A percentile compares a stretch with the other conserved stretches of the same genome.
Evolutionary conservation across 2,113 vertebrate genomes (phyloP).

Genomic region (Psephotus haematonotus): DNA sequence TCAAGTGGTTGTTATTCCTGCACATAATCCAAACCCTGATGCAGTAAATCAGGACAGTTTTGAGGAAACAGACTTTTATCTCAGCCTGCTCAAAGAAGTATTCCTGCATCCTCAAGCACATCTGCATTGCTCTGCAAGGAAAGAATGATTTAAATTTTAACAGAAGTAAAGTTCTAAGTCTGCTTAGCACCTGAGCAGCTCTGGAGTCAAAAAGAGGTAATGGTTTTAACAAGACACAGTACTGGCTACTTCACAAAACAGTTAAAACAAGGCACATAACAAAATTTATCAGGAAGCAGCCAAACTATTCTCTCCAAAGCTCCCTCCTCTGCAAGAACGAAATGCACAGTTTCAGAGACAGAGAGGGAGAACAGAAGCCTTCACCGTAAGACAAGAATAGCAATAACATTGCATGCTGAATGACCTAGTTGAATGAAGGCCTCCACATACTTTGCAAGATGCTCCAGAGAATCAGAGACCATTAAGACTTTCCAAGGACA

Average conservation of each 20-base stretch:
- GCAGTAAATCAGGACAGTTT: background rate
- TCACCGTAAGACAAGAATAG: background rate
- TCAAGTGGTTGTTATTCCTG: background rate
- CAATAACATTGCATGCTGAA: background rate
- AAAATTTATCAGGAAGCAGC: background rate
- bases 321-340: background rate
- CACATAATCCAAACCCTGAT: background rate
- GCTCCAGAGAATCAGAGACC: background rate
- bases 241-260: background rate
- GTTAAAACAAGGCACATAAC: background rate
- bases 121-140: background rate
- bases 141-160: background rate
- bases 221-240: background rate
- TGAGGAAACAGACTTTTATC: background rate
- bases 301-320: background rate
- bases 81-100: background rate
- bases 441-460: background rate
- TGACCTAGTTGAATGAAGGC: background rate
- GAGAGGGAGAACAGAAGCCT: background rate
- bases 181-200: constrained; percentile 1
- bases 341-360: background rate
- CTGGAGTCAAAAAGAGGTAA: background rate
- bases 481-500: background rate
- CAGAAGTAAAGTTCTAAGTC: constrained; percentile 1
- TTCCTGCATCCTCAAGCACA: background rate